Evolutionary conservation across 1,140 invertebrate genomes (phyloP).

Genomic region (Penaeus vannamei): DNA sequence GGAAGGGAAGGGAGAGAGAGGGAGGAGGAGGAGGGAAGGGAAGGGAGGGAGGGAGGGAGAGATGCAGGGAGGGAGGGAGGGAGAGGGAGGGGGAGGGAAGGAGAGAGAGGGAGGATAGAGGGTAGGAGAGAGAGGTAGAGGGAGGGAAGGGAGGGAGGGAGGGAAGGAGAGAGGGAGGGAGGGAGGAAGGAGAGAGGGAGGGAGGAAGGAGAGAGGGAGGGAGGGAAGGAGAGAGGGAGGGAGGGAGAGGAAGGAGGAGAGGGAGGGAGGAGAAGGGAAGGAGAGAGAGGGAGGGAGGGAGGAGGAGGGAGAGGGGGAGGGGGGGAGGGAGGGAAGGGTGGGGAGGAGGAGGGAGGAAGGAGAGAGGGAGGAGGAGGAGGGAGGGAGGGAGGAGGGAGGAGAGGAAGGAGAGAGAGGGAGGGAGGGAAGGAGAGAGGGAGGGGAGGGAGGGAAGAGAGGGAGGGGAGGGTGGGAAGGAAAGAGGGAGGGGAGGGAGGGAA

Average conservation of each 20-base stretch:
- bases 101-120: not conserved
- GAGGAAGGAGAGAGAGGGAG: no score
- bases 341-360: not conserved
- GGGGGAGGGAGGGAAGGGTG: no score
- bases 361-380: not conserved
- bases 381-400: no score
- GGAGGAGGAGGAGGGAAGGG: not conserved
- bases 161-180: not conserved
- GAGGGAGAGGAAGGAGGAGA: not conserved
- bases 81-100: not conserved
- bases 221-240: not conserved
- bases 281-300: not conserved
- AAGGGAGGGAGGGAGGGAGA: not conserved
- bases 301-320: no score
- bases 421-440: no score
- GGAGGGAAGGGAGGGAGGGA: not conserved
- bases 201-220: not conserved
- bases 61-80: not conserved
- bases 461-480: no score
- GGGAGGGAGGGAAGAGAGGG: no score
- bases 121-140: not conserved
- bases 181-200: not conserved
- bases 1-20: not conserved
- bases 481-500: no score
- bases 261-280: not conserved